Percentiles rank a stretch among this genome's conserved stretches.
Conservation (phyloP, 1,140 invertebrate genomes). For the Nymphalis io region DNA sequence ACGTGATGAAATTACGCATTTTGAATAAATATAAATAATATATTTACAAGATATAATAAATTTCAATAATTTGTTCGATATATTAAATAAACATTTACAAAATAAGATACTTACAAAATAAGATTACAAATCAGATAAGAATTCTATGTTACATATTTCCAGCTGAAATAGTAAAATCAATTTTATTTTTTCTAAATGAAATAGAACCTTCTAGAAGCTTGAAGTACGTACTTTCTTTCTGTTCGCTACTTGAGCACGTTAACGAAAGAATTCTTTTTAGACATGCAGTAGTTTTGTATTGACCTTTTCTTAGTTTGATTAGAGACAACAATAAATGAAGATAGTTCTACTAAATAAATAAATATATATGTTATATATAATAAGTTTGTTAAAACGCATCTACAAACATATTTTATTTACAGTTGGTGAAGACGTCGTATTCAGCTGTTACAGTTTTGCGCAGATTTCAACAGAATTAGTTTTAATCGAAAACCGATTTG, state of each 20-base stretch:
- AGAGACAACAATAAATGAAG: neutral
- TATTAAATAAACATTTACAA: too few species aligned
- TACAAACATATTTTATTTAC: constrained; percentile 36
- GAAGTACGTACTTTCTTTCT: neutral
- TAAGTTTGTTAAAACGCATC: too few species aligned
- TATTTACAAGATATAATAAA: too few species aligned
- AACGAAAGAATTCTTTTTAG: neutral
- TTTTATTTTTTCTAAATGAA: neutral
- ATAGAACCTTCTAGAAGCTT: neutral
- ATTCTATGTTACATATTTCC: neutral
- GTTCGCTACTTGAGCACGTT: constrained; percentile 7
- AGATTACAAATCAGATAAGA: neutral
- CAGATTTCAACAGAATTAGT: constrained; percentile 28
- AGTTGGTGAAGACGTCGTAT: constrained; percentile 60
- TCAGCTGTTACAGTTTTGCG: constrained; percentile 53
- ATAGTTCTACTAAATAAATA: too few species aligned
- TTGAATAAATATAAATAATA: too few species aligned
- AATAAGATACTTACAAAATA: too few species aligned
- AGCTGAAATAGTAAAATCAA: neutral
- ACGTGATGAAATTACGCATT: too few species aligned
- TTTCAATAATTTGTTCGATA: too few species aligned
- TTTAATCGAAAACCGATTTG: neutral
- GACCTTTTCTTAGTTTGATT: neutral
- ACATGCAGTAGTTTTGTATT: neutral
- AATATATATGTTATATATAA: too few species aligned